Conservation (phyloP, 2,888 invertebrate species). For the Bellardia pandia region DNA sequence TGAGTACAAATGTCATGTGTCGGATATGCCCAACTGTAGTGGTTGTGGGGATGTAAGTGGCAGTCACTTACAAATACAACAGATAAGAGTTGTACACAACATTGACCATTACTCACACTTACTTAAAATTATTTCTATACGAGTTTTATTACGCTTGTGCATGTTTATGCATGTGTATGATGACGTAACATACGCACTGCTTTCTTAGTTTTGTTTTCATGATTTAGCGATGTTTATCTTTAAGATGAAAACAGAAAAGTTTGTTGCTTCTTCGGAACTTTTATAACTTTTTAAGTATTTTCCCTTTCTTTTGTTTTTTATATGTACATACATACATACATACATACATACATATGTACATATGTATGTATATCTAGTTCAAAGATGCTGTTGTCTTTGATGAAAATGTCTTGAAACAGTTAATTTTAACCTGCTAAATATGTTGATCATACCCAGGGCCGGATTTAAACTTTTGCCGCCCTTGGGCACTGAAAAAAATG, state of each 20-base stretch:
- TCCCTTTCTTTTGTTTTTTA: background rate
- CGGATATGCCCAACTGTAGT: constrained; percentile 42
- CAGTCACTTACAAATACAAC: background rate
- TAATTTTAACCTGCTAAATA: constrained; percentile 51
- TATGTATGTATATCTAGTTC: constrained; percentile 68
- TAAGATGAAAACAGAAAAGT: constrained; percentile 44
- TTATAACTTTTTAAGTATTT: constrained; percentile 45
- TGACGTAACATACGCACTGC: constrained; percentile 21
- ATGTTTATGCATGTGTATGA: background rate
- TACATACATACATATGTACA: no score
- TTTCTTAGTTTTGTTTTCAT: constrained; percentile 2
- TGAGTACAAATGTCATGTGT: constrained; percentile 74
- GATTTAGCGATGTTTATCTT: constrained; percentile 60
- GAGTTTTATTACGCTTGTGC: background rate
- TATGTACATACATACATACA: no score
- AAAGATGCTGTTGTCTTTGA: constrained; percentile 55
- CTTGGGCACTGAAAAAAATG: no score
- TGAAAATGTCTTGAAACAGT: constrained; percentile 59
- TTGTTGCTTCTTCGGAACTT: constrained; percentile 19
- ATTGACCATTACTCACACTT: constrained; percentile 54
- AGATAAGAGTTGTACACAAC: background rate
- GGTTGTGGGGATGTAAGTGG: background rate
- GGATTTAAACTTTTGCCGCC: no score
- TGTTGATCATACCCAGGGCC: constrained; percentile 17
- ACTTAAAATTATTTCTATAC: background rate